Evolutionary conservation across 2,113 vertebrate species (phyloP).

Genomic region (Trichomycterus rosablanca): DNA sequence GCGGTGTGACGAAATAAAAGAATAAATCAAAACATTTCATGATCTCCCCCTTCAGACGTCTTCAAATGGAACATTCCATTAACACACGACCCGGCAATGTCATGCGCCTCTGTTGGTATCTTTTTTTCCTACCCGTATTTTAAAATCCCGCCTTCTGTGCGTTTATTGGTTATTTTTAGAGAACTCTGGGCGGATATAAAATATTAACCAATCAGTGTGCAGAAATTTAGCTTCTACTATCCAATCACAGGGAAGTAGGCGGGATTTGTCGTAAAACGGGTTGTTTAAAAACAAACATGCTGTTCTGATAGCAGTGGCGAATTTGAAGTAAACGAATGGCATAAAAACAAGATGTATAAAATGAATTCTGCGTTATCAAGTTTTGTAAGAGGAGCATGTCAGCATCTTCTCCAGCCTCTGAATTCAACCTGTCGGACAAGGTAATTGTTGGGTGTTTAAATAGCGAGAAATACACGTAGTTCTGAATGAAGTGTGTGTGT

Average conservation of each 20-base stretch:
- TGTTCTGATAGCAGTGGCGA: neutral
- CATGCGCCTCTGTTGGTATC: slow-evolving; percentile 35
- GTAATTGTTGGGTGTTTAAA: slow-evolving; percentile 51
- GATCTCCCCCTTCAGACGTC: neutral
- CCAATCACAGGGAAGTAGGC: neutral
- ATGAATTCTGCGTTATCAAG: slow-evolving; percentile 42
- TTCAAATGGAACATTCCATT: slow-evolving; percentile 5
- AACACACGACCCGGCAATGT: slow-evolving; percentile 53
- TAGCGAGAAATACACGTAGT: too few species aligned
- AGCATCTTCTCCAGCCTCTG: slow-evolving; percentile 36
- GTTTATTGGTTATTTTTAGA: neutral
- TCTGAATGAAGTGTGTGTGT: too few species aligned
- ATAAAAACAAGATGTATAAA: slow-evolving; percentile 46
- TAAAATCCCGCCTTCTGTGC: neutral
- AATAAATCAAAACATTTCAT: too few species aligned
- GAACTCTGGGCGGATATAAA: neutral
- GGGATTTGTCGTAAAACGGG: neutral
- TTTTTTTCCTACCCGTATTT: slow-evolving; percentile 1
- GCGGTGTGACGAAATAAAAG: too few species aligned
- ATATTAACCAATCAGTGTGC: neutral
- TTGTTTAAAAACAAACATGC: neutral
- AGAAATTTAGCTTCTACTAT: neutral
- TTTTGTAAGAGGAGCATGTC: slow-evolving; percentile 41
- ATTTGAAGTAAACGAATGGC: neutral
- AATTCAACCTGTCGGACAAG: slow-evolving; percentile 24